Evolutionary conservation across 2,888 invertebrate species (phyloP).

Genomic region (Cephus nigrinus): DNA sequence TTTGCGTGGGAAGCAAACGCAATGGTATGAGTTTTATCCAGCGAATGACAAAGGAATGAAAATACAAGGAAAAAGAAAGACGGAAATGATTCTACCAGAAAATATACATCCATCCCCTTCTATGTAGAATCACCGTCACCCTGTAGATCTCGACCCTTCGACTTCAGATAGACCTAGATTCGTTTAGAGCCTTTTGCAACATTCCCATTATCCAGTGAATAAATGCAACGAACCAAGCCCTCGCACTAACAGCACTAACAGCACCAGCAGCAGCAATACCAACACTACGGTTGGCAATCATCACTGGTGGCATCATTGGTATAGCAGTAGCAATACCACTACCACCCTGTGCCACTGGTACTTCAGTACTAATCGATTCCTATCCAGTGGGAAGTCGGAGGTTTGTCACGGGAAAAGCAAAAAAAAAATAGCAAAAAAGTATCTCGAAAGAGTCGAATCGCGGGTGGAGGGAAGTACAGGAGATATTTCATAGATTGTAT

Average conservation of each 20-base stretch:
- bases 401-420: background rate
- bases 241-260: background rate
- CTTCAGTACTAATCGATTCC: constrained; percentile 8
- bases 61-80: background rate
- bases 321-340: background rate
- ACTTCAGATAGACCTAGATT: constrained; percentile 27
- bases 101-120: constrained; percentile 32
- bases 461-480: constrained; percentile 7
- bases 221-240: constrained; percentile 19
- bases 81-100: constrained; percentile 18
- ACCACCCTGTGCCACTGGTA: background rate
- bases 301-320: background rate
- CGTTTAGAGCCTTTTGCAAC: constrained; percentile 23
- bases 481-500: constrained; percentile 32
- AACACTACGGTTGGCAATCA: background rate
- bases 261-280: background rate
- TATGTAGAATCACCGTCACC: constrained; percentile 32
- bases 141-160: constrained; percentile 28
- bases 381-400: constrained; percentile 8
- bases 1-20: background rate
- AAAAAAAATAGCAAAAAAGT: constrained; percentile 3
- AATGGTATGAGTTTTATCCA: background rate
- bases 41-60: background rate
- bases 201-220: constrained; percentile 29
- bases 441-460: constrained; percentile 4